phyloP scores from a whole-genome alignment of 2,888 invertebrate species.

The Tuberolachnus salignus region DNA sequence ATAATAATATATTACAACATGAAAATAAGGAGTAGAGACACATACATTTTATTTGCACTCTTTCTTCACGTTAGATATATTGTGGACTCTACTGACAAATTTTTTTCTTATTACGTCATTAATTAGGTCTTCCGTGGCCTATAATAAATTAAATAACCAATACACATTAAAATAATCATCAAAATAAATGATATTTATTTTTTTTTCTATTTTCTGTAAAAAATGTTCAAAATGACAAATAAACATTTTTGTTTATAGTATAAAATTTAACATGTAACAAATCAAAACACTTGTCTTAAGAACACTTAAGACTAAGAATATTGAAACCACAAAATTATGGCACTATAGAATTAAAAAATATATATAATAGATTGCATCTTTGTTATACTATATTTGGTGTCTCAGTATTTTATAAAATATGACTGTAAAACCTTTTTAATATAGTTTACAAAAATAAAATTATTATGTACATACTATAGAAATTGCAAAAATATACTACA shows the following conservation, averaged over 20 bases:
- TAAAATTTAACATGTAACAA: slow-evolving; percentile 52
- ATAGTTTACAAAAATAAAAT: slow-evolving; percentile 30
- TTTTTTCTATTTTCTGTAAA: slow-evolving; percentile 41
- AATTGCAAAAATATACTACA: slow-evolving; percentile 35
- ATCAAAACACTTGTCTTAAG: slow-evolving; percentile 41
- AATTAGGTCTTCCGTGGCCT: too few relatives aligned
- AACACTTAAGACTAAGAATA: slow-evolving; percentile 39
- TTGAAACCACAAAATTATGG: slow-evolving; percentile 41
- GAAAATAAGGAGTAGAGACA: too few relatives aligned
- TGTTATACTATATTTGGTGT: slow-evolving; percentile 43
- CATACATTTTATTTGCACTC: too few relatives aligned
- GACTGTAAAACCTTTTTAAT: slow-evolving; percentile 17
- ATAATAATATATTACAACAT: too few relatives aligned
- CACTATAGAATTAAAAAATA: slow-evolving; percentile 55
- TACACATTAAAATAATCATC: slow-evolving; percentile 5
- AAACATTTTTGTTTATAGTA: slow-evolving; percentile 48
- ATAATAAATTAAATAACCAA: too few relatives aligned
- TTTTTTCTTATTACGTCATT: too few relatives aligned
- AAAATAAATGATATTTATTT: slow-evolving; percentile 31
- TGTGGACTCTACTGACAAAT: too few relatives aligned
- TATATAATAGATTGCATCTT: slow-evolving; percentile 36
- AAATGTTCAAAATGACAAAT: slow-evolving; percentile 46
- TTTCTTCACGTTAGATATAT: too few relatives aligned
- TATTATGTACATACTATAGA: background rate
- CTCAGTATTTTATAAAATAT: background rate